Base-by-base conservation (phyloP, 1,140 invertebrate genomes). In the Theocolax elegans region DNA sequence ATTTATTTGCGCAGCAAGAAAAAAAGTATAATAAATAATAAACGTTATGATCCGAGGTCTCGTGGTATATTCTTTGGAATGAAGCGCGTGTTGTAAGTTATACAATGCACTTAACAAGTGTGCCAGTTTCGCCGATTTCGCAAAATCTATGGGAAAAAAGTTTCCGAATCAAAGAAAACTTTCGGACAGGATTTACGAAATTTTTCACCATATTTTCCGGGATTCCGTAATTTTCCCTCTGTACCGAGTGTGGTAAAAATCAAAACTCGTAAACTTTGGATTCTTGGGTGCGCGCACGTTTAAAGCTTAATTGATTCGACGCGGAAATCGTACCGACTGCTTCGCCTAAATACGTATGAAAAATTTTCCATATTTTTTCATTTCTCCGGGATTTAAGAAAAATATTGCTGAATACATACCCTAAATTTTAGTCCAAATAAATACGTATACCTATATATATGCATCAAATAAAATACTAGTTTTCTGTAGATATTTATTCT, bases 51-150 rank as follows among this genome's bases (percentile, higher is more conserved):
- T 51, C 15, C 23, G 7, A 12, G 1, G 48, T 27, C 23, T 12
- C 1, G 2, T 6, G 17, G 3, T 42, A 6, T 17, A 29, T 44
- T 15, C 1, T 40, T 53, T 23, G 12, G 17, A 60, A 44, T 31
- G 21, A 56, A 56, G 23, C 17, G 1, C 8, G n/a, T 13, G 21
- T 25, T 21, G 13, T 27, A 46, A 58, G 40, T 27, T 48, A 25
- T 44, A 58, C 42, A 48, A 38, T 67, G 53, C 12, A 67, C 40
- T 23, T 65, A 27, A 65, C 31, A 51, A 54, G 29, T n/a, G 8
- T 10, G 31, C 1, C 21, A 27, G 15, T 29, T 53, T 64, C 8
- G 13, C 1, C 15, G 35, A 53, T 66, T 66, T 66, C n/a, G 35
- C 19, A 66, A 51, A 54, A 44, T 19, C 10, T 44, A 1, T 35